Conservation (phyloP, 2,113 vertebrate species). For the Atractosteus spatula region DNA sequence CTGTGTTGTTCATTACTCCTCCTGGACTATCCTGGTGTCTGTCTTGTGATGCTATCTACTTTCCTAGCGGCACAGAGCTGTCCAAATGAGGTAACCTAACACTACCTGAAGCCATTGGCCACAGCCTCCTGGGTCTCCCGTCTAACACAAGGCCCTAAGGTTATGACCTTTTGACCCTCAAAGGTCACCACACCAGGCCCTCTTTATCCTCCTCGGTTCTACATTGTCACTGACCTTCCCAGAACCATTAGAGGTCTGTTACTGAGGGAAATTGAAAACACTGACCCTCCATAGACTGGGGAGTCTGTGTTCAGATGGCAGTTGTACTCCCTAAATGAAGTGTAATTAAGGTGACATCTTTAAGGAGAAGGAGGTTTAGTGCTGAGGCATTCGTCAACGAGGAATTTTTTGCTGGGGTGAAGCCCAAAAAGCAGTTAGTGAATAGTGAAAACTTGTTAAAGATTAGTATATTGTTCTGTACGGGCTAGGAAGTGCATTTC, state of each 20-base stretch:
- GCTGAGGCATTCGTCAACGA: slow-evolving; percentile 34
- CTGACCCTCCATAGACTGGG: slow-evolving; percentile 44
- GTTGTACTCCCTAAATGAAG: slow-evolving; percentile 60
- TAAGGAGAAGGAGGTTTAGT: slow-evolving; percentile 31
- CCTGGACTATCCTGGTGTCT: slow-evolving; percentile 36
- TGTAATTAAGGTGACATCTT: slow-evolving; percentile 63
- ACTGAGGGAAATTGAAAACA: slow-evolving; percentile 88
- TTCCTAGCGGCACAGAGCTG: slow-evolving; percentile 53
- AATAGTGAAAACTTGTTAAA: not conserved
- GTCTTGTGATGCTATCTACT: slow-evolving; percentile 54
- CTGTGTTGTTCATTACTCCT: slow-evolving; percentile 43
- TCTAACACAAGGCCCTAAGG: slow-evolving; percentile 65
- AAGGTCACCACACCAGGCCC: slow-evolving; percentile 73
- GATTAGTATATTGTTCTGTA: too few species aligned
- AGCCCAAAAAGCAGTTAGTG: slow-evolving; percentile 26
- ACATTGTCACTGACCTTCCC: slow-evolving; percentile 67
- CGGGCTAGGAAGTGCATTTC: too few species aligned
- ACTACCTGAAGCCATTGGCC: slow-evolving; percentile 67
- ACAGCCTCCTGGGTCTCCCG: slow-evolving; percentile 61
- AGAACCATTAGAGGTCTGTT: slow-evolving; percentile 67
- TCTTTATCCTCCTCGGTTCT: slow-evolving; percentile 67
- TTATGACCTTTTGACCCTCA: slow-evolving; percentile 70
- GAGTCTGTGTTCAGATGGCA: slow-evolving; percentile 62
- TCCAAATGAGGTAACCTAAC: slow-evolving; percentile 59
- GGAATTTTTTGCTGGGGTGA: slow-evolving; percentile 13